Conservation (phyloP, 2,888 invertebrate genomes). For the Cryptocheilus praepositus region DNA sequence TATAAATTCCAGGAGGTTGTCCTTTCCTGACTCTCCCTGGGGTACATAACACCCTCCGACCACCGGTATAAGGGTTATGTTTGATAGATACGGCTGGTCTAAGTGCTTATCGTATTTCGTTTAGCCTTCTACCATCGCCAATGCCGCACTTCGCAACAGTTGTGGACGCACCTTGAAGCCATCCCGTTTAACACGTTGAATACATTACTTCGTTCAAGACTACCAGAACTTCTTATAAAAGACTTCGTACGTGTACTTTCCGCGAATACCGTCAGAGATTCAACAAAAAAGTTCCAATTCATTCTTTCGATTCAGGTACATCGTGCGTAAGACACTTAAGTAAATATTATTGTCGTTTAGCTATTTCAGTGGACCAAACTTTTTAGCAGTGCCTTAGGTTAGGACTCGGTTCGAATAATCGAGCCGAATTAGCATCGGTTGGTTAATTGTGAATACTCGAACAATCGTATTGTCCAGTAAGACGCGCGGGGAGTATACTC, state of each 20-base stretch:
- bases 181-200: slow-evolving; percentile 17
- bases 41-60: slow-evolving; percentile 59
- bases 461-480: no score
- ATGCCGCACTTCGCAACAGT: slow-evolving; percentile 30
- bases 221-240: background rate
- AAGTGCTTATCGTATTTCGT: slow-evolving; percentile 74
- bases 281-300: no score
- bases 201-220: no score
- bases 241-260: background rate
- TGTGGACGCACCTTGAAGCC: slow-evolving; percentile 50
- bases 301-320: no score
- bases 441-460: no score
- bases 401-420: no score
- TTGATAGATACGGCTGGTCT: slow-evolving; percentile 72
- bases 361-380: no score
- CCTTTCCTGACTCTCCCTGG: slow-evolving; percentile 65
- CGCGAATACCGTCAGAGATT: background rate
- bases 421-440: no score
- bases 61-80: slow-evolving; percentile 70
- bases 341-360: no score
- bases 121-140: slow-evolving; percentile 35
- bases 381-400: no score
- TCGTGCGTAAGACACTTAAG: no score
- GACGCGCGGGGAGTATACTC: background rate
- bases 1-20: slow-evolving; percentile 73